Conservation (phyloP, 1,140 invertebrate genomes). For the Calycopis cecrops region DNA sequence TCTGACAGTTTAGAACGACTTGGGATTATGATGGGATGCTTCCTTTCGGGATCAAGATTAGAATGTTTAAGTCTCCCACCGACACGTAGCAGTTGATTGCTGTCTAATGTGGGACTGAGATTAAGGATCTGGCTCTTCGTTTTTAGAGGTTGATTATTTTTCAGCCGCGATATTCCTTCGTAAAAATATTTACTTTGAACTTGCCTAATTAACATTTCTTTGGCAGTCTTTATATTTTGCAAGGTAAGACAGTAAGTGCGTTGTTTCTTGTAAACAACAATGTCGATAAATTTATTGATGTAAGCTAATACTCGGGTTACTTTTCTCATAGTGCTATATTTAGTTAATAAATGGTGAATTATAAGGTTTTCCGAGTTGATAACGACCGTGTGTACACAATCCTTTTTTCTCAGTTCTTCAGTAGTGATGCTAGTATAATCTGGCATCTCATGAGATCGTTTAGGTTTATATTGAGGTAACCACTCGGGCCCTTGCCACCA, state of each 20-base stretch:
- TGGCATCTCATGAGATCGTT: neutral
- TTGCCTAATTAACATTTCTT: no score
- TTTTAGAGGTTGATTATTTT: neutral
- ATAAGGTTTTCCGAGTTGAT: neutral
- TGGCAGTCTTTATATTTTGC: no score
- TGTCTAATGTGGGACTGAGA: no score
- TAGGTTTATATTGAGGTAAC: neutral
- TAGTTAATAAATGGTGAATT: neutral
- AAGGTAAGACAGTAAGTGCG: no score
- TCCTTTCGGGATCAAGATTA: neutral
- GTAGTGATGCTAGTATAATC: no score
- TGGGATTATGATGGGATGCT: conserved; percentile 2
- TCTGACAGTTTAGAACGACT: neutral
- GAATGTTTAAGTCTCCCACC: neutral
- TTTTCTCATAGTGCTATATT: neutral
- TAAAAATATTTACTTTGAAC: neutral
- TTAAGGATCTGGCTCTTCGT: no score
- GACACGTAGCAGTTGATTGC: neutral
- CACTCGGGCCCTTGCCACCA: neutral
- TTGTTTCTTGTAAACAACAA: no score
- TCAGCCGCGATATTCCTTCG: neutral
- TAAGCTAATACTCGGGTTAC: neutral
- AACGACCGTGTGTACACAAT: neutral
- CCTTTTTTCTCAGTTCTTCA: neutral
- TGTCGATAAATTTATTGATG: neutral